phyloP scores from a whole-genome alignment of 2,888 invertebrate genomes.

The Leptinotarsa peninsularis region DNA sequence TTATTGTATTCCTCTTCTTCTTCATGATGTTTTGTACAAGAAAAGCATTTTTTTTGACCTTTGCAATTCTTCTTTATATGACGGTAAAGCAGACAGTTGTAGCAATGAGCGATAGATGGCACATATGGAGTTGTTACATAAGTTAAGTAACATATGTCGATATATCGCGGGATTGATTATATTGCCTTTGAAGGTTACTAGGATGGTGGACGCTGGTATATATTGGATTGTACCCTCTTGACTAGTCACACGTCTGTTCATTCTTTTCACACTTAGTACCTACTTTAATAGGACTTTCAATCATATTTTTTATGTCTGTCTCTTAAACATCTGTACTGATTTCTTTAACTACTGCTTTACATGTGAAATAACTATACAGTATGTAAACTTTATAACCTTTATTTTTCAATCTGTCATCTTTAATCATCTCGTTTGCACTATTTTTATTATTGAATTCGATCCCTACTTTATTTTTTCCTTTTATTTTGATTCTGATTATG shows the following conservation, averaged over 20 bases:
- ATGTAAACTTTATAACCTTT: neutral
- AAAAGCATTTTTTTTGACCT: neutral
- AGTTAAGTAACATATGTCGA: neutral
- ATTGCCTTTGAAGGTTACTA: neutral
- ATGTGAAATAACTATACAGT: neutral
- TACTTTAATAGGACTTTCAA: neutral
- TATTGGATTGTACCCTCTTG: neutral
- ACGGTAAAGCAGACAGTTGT: neutral
- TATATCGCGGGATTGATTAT: neutral
- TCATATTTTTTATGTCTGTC: neutral
- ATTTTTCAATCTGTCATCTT: neutral
- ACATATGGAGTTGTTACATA: neutral
- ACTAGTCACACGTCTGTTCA: neutral
- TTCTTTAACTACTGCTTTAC: neutral
- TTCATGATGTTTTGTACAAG: neutral
- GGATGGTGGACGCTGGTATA: neutral
- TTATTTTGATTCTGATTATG: neutral
- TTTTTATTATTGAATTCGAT: neutral
- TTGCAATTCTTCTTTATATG: neutral
- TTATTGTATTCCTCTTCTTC: neutral
- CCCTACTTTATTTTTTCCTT: slow-evolving; percentile 8
- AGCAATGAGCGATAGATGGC: neutral
- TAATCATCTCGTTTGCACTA: neutral
- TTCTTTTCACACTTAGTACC: neutral
- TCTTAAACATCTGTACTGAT: neutral